phyloP scores from a whole-genome alignment of 2,113 vertebrate genomes.

The Chaenocephalus aceratus region DNA sequence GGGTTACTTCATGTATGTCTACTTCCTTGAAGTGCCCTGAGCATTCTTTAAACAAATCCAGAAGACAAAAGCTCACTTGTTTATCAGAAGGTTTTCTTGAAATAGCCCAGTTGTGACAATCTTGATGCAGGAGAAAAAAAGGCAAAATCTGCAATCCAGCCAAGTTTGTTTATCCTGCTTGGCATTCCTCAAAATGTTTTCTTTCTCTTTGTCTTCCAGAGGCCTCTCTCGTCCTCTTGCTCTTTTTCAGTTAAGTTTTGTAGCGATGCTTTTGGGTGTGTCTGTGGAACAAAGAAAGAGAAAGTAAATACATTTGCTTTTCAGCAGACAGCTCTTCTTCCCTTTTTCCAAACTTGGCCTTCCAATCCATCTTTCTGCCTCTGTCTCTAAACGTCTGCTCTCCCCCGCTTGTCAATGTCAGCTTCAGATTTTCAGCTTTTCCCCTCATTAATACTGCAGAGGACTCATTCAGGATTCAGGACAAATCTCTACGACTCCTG shows the following conservation, averaged over 20 bases:
- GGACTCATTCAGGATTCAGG: slow-evolving; percentile 60
- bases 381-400: slow-evolving; percentile 45
- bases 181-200: slow-evolving; percentile 38
- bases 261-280: slow-evolving; percentile 32
- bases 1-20: slow-evolving; percentile 4
- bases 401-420: slow-evolving; percentile 48
- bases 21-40: slow-evolving; percentile 22
- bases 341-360: slow-evolving; percentile 23
- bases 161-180: slow-evolving; percentile 43
- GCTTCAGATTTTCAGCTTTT: slow-evolving; percentile 51
- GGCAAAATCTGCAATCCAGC: slow-evolving; percentile 1
- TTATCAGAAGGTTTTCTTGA: slow-evolving; percentile 36
- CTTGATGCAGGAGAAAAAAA: slow-evolving; percentile 22
- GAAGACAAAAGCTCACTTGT: slow-evolving; percentile 25
- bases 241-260: slow-evolving; percentile 46
- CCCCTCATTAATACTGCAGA: slow-evolving; percentile 73
- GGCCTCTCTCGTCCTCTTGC: slow-evolving; percentile 38
- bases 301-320: slow-evolving; percentile 56
- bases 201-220: slow-evolving; percentile 9
- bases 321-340: slow-evolving; percentile 13
- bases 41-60: slow-evolving; percentile 37
- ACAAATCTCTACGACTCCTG: slow-evolving; percentile 52
- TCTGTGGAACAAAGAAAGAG: slow-evolving; percentile 56
- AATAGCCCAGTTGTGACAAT: slow-evolving; percentile 43
- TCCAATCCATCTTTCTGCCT: slow-evolving; percentile 50